Percentiles rank a stretch among this genome's conserved stretches.
Conservation (phyloP, 2,888 invertebrate species). For the Parascotia fuliginaria region DNA sequence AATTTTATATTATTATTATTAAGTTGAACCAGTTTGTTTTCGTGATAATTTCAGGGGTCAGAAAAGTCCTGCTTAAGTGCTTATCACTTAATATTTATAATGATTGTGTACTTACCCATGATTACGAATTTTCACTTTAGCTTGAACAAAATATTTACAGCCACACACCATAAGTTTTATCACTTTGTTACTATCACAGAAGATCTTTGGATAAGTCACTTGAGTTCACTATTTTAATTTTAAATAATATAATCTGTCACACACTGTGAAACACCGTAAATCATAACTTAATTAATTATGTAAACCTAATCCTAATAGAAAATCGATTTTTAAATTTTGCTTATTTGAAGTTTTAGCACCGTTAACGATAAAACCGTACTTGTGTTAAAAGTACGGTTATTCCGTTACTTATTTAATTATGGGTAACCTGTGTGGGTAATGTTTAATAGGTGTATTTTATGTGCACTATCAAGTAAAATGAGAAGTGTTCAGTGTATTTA, state of each 20-base stretch:
- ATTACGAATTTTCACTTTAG: constrained; percentile 22
- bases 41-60: no score
- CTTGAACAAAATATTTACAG: constrained; percentile 15
- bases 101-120: constrained; percentile 46
- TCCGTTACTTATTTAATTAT: constrained; percentile 37
- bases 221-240: constrained; percentile 4
- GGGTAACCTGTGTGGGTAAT: neutral
- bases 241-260: neutral
- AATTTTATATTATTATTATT: no score
- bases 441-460: constrained; percentile 28
- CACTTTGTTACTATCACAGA: constrained; percentile 35
- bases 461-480: constrained; percentile 17
- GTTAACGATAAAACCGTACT: neutral
- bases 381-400: constrained; percentile 19
- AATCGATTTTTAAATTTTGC: constrained; percentile 1
- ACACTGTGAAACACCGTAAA: neutral
- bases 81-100: no score
- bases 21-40: no score
- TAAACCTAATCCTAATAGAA: neutral
- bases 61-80: no score
- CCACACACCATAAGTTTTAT: constrained; percentile 13
- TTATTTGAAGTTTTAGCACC: constrained; percentile 6
- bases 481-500: constrained; percentile 38
- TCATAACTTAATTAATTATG: neutral
- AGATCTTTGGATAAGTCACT: constrained; percentile 20